Percentiles rank a stretch among this genome's conserved stretches.
phyloP scores from a whole-genome alignment of 2,113 vertebrate genomes.

The Macrotis lagotis region DNA sequence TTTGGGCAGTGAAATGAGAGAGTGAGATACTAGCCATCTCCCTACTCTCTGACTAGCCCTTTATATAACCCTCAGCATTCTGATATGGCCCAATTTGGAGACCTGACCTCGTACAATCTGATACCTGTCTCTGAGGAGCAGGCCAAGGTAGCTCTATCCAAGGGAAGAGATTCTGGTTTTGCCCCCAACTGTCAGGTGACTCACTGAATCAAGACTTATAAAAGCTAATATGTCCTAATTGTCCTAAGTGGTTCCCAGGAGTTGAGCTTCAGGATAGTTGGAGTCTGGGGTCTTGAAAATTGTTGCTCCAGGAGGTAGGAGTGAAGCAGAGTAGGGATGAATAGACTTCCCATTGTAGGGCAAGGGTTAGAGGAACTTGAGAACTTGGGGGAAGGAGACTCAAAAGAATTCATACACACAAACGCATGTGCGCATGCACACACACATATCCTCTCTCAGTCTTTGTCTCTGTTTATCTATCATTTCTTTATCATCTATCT shows the following conservation, averaged over 20 bases:
- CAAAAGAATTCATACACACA: neutral
- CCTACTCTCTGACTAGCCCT: neutral
- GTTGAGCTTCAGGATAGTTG: neutral
- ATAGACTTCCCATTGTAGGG: neutral
- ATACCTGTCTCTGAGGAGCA: neutral
- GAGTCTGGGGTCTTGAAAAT: neutral
- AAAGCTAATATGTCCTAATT: neutral
- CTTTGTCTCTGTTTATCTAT: neutral
- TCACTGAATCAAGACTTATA: neutral
- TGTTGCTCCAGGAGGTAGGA: neutral
- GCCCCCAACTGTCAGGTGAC: neutral
- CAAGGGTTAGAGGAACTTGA: neutral
- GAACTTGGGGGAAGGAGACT: neutral
- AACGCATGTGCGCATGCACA: too few relatives aligned
- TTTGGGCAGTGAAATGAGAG: neutral
- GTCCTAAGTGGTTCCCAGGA: neutral
- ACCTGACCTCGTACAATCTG: neutral
- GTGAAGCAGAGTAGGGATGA: neutral
- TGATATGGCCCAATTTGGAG: neutral
- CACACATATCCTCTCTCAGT: too few relatives aligned
- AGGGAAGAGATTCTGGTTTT: neutral
- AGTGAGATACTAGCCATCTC: neutral
- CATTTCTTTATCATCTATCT: too few relatives aligned
- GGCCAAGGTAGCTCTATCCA: neutral
- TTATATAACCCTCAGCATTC: neutral